Conservation (phyloP, 23 tunicate species). For the Phallusia fumigata region DNA sequence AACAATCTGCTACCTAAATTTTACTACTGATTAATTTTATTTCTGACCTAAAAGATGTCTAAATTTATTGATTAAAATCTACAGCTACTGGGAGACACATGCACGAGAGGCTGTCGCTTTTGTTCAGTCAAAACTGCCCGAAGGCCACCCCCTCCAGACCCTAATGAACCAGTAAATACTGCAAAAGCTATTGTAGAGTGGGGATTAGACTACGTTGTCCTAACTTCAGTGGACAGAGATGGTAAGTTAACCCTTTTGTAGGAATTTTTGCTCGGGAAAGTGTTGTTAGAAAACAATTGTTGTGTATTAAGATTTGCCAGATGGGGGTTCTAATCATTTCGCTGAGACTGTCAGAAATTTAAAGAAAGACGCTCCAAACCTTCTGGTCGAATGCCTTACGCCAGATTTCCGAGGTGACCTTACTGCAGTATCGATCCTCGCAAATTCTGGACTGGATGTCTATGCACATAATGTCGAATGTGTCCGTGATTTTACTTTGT, state of each 20-base stretch:
- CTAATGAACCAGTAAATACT: conserved; percentile 86
- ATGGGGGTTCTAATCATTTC: conserved; percentile 93
- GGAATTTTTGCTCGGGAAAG: not conserved
- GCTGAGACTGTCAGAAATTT: conserved; percentile 73
- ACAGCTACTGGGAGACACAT: conserved; percentile 96
- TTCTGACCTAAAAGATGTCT: too few species aligned
- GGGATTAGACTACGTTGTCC: conserved; percentile 95
- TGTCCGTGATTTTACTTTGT: conserved; percentile 77
- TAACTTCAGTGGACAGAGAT: conserved; percentile 97
- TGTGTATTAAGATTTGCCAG: conserved; percentile 72
- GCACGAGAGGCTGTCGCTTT: conserved; percentile 98
- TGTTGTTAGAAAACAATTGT: not conserved
- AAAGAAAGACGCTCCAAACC: conserved; percentile 49
- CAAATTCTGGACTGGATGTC: conserved; percentile 93
- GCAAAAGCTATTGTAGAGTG: conserved; percentile 82
- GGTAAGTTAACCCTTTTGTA: conserved; percentile 28
- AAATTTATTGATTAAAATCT: not conserved
- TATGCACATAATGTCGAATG: conserved; percentile 96
- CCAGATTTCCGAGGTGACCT: conserved; percentile 96
- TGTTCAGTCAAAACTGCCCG: conserved; percentile 96
- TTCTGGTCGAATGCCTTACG: conserved; percentile 87
- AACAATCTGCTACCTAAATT: too few species aligned
- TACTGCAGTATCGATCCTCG: conserved; percentile 49
- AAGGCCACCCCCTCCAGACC: conserved; percentile 85
- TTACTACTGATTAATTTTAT: too few species aligned